Evolutionary conservation across 2,113 vertebrate species (phyloP).

Genomic region (Actinemys pallida): DNA sequence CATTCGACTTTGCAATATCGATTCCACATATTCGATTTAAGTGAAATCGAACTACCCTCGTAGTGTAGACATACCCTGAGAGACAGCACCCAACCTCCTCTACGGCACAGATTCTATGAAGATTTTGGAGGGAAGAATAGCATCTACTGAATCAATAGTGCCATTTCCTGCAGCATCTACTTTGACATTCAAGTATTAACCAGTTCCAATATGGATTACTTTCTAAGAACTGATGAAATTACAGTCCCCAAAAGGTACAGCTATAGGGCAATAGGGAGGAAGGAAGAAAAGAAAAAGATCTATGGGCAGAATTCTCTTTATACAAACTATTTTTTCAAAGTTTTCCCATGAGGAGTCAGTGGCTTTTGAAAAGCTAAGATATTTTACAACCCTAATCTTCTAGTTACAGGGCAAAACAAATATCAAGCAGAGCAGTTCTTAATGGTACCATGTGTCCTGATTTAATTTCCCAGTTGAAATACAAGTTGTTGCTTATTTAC

Average conservation of each 20-base stretch:
- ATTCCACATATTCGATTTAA: too few species aligned
- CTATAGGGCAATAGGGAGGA: not conserved
- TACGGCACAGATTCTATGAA: not conserved
- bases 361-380: slow-evolving; percentile 20
- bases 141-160: slow-evolving; percentile 42
- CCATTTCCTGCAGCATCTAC: slow-evolving; percentile 42
- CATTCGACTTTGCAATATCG: too few species aligned
- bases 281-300: not conserved
- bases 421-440: not conserved
- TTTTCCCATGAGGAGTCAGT: not conserved
- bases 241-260: slow-evolving; percentile 10
- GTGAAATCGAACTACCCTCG: too few species aligned
- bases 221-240: slow-evolving; percentile 21
- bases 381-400: slow-evolving; percentile 17
- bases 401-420: slow-evolving; percentile 15
- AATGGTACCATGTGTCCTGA: not conserved
- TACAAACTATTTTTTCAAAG: slow-evolving; percentile 1
- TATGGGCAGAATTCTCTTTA: not conserved
- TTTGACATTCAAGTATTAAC: not conserved
- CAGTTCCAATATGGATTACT: not conserved
- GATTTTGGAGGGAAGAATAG: not conserved
- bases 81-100: not conserved
- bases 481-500: not conserved
- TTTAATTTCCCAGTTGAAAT: slow-evolving; percentile 20
- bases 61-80: too few species aligned